A percentile compares a stretch with the other conserved stretches of the same genome.
Conservation (phyloP, 1,140 invertebrate genomes). For the Trachymyrmex cornetzi region DNA sequence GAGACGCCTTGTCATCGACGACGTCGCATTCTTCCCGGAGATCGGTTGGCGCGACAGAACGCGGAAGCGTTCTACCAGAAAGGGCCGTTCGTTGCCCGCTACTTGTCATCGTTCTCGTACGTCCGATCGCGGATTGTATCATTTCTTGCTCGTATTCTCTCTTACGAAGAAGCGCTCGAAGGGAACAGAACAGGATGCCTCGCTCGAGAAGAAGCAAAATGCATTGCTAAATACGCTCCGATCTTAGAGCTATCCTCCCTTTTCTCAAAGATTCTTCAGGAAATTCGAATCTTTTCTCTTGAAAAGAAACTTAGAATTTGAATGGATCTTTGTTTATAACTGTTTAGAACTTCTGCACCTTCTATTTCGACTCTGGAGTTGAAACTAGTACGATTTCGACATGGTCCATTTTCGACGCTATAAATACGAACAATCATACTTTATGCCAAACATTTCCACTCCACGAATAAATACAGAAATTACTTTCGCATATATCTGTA, state of each 20-base stretch:
- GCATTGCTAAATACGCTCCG: neutral
- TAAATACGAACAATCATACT: constrained; percentile 25
- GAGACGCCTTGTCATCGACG: constrained; percentile 64
- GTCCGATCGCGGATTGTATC: constrained; percentile 47
- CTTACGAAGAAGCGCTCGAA: constrained; percentile 25
- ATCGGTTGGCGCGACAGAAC: constrained; percentile 80
- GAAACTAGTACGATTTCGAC: constrained; percentile 19
- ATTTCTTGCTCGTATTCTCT: constrained; percentile 18
- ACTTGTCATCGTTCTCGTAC: constrained; percentile 56
- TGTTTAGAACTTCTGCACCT: neutral
- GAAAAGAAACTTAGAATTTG: neutral
- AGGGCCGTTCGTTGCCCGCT: constrained; percentile 23
- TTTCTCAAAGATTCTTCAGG: neutral
- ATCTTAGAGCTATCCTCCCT: no score
- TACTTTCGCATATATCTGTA: neutral
- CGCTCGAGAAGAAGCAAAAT: constrained; percentile 1
- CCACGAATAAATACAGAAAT: neutral
- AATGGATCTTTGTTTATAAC: neutral
- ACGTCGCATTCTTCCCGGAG: constrained; percentile 69
- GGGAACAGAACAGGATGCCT: neutral
- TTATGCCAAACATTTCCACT: neutral
- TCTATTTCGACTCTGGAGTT: constrained; percentile 9
- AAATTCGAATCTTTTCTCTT: constrained; percentile 10
- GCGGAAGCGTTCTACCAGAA: constrained; percentile 75
- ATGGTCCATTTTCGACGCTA: neutral